Evolutionary conservation across 2,888 invertebrate species (phyloP).

Genomic region (Euplexia lucipara): DNA sequence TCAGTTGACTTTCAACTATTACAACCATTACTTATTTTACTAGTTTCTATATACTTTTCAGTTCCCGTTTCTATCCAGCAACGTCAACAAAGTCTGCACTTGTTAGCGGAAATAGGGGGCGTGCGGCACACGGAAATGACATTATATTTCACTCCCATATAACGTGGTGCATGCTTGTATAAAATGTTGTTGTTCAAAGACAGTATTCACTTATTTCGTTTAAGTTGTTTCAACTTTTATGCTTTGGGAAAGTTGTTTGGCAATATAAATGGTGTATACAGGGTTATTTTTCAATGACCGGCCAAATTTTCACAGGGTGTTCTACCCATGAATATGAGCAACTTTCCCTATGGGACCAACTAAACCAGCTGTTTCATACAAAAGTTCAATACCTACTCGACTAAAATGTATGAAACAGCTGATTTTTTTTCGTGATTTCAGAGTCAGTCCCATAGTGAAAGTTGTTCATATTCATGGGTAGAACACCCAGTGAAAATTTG

Average conservation of each 20-base stretch:
- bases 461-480: too few relatives aligned
- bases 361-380: too few relatives aligned
- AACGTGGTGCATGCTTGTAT: conserved; percentile 62
- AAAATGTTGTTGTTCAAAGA: conserved; percentile 58
- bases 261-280: neutral
- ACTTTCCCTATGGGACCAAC: too few relatives aligned
- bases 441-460: too few relatives aligned
- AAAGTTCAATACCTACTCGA: too few relatives aligned
- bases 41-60: neutral
- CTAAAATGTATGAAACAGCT: too few relatives aligned
- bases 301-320: too few relatives aligned
- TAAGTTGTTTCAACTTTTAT: neutral
- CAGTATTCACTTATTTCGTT: conserved; percentile 34
- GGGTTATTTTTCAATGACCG: too few relatives aligned
- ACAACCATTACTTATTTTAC: neutral
- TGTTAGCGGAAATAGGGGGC: conserved; percentile 66
- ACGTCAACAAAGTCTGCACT: conserved; percentile 59
- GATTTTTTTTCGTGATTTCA: too few relatives aligned
- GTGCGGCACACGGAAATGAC: conserved; percentile 65
- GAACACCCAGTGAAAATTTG: too few relatives aligned
- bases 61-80: conserved; percentile 18
- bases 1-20: too few relatives aligned
- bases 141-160: conserved; percentile 66
- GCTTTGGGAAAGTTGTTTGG: neutral
- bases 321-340: too few relatives aligned